A percentile compares a stretch with the other conserved stretches of the same genome.
Conservation (phyloP, 2,797 vertebrate genomes). For the Siniperca obscura region DNA sequence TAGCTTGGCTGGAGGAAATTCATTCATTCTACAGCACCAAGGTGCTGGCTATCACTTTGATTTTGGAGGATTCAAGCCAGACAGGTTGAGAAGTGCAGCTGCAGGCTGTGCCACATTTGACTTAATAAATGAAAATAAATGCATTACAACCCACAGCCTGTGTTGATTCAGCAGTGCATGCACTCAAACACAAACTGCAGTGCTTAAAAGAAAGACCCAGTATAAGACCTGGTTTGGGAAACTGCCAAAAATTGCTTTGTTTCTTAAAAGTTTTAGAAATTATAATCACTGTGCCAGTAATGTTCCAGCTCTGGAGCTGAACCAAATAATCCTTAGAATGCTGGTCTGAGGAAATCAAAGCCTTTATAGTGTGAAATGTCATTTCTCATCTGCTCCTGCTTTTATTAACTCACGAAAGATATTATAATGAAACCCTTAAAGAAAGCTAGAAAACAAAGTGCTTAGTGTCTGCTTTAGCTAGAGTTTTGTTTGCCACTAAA, state of each 20-base stretch:
- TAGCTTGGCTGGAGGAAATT: constrained; percentile 2
- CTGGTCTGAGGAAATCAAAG: constrained; percentile 45
- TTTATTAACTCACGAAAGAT: constrained; percentile 35
- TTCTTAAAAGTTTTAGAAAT: constrained; percentile 26
- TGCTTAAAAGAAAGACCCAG: constrained; percentile 21
- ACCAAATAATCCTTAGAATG: constrained; percentile 24
- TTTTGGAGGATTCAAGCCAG: constrained; percentile 36
- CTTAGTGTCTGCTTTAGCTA: constrained; percentile 45
- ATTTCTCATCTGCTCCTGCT: constrained; percentile 37
- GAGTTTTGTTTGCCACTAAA: constrained; percentile 50
- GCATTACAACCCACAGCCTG: constrained; percentile 45
- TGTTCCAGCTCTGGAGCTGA: constrained; percentile 12
- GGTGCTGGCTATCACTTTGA: constrained; percentile 44
- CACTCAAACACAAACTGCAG: constrained; percentile 27
- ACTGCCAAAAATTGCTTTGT: neutral
- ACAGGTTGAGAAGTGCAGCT: constrained; percentile 47
- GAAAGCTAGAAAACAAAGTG: constrained; percentile 53
- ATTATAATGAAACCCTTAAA: constrained; percentile 34
- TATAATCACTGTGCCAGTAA: constrained; percentile 25
- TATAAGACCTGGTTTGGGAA: constrained; percentile 24
- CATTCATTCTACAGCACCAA: constrained; percentile 22
- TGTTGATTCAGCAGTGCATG: constrained; percentile 33
- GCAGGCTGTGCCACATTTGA: constrained; percentile 54
- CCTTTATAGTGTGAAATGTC: constrained; percentile 32
- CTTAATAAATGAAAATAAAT: constrained; percentile 55